Base-by-base conservation (phyloP, 2,888 invertebrate species). In the Drosophila mercatorum region DNA sequence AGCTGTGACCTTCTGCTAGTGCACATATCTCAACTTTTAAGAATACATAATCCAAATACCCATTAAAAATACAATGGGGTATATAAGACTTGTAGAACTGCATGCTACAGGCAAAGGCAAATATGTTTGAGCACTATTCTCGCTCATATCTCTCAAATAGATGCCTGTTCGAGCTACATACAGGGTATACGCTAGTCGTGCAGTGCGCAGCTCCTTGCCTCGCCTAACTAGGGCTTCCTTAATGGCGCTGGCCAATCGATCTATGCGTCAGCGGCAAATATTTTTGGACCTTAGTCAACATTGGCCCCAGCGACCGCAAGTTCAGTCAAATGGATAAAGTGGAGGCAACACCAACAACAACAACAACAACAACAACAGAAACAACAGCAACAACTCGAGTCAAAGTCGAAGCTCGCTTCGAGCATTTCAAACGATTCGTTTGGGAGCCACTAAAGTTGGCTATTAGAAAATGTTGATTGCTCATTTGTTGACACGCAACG, bases 401-500 rank as follows among this genome's bases (percentile, higher is more conserved):
- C 60, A 63, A 47, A 56, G 72, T 56, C 66, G 52, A 56, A 44
- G 26, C 57, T 66, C 75, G 55, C 56, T 67, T 59, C 60, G 59
- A 67, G 52, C 58, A 28, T 28, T 26, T 14, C n/a, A 8, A 47
- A 26, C 70, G 55, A 51, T 65, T 60, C 60, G 59, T 67, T 55
- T 55, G 28, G 72, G 53, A 36, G n/a, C 80, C 77, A 80, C 81
- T 72, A 80, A 82, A 80, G 71, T 72, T 78, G 75, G 75, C 75
- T 68, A 77, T 81, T 82, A 81, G 70, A 74, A 72, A 64, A 75
- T 67, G 73, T 74, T 74, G 81, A 81, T 86, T 81, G 84, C 75
- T 84, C 83, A 83, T 83, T 86, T 83, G 81, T 67, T 86, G 81
- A 83, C 80, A 83, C 81, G 81, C 86, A 85, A 82, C 78, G 64